Evolutionary conservation across 2,797 vertebrate genomes (phyloP).

Genomic region (Astyanax mexicanus): DNA sequence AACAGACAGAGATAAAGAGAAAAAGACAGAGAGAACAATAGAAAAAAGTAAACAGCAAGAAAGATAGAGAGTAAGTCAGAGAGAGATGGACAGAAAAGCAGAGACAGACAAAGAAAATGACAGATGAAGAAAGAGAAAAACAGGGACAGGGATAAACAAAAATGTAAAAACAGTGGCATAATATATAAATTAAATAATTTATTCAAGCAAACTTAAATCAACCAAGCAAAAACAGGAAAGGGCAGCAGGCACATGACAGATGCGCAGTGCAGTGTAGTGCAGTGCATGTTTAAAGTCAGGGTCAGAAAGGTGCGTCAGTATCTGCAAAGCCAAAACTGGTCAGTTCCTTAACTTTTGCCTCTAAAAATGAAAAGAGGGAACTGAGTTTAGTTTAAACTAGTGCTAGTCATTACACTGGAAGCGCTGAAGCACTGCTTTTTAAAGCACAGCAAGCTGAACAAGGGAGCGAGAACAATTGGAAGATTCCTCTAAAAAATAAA

Average conservation of each 20-base stretch:
- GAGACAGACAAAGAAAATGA: conserved; percentile 42
- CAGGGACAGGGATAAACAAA: not conserved
- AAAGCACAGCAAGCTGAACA: conserved; percentile 41
- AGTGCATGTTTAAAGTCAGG: not conserved
- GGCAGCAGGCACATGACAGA: conserved; percentile 5
- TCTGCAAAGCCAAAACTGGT: conserved; percentile 80
- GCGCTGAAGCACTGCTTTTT: conserved; percentile 33
- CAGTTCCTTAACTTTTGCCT: conserved; percentile 83
- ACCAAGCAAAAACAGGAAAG: conserved; percentile 69
- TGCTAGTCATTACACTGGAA: conserved; percentile 45
- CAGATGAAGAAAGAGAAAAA: conserved; percentile 3
- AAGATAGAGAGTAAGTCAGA: too few species aligned
- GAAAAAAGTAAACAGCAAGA: too few species aligned
- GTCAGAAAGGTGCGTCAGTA: conserved; percentile 75
- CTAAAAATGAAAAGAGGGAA: conserved; percentile 40
- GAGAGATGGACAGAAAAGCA: too few species aligned
- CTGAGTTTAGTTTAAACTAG: conserved; percentile 14
- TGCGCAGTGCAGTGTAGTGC: not conserved
- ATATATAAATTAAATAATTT: conserved; percentile 73
- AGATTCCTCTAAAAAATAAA: not conserved
- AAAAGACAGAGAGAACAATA: conserved; percentile 43
- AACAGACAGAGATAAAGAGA: conserved; percentile 52
- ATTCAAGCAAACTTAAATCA: conserved; percentile 83
- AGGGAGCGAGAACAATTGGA: conserved; percentile 28
- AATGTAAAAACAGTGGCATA: not conserved